Evolutionary conservation across 2,113 vertebrate genomes (phyloP), one percentile per base, ranked within the genome.

Genomic region (Corythornis vintsioides): DNA sequence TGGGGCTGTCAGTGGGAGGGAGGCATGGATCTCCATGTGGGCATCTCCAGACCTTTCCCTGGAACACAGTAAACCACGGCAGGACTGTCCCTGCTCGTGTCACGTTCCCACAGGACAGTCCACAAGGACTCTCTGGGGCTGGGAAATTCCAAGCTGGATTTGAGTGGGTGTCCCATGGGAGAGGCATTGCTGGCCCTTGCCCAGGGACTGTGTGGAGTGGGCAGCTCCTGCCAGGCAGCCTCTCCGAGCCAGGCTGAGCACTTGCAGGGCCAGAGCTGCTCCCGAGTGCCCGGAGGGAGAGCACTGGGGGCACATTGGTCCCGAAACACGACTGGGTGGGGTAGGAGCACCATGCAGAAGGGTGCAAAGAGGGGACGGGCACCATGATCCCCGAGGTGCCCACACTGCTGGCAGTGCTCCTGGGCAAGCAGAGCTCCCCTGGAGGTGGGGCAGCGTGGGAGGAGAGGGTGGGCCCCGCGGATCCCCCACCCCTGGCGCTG

Each of bases 41-140:
- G 52, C 71, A 77, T 47, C 59, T 47, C 53, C 25, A 3, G 29
- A 38, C 42, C 59, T 28, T 65, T 55, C 33, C n/a, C 40, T 9
- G 47, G 9, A 20, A 6, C 2, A 3, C 4, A 10, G 5, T 15
- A 42, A n/a, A 9, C 6, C 67, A 0, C 1, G 0, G 13, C 1
- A 60, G 45, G 21, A 55, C n/a, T 15, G 52, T 31, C 6, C 3
- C 52, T 65, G 22, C n/a, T 64, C 33, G 6, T 6, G 26, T 22
- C 43, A 1, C 15, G 6, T 63, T 48, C 40, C 43, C 2, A 0
- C 10, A 29, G 42, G 40, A 3, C 0, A 28, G 75, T 10, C 25
- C 10, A 13, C 21, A 17, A 8, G 53, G 48, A 67, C 25, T 70
- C 14, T 53, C 31, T 5, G 1, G 71, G 78, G 28, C 35, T 2